Percentiles rank a stretch among this genome's conserved stretches.
phyloP scores from a whole-genome alignment of 2,797 vertebrate genomes.

The Falco concolor region DNA sequence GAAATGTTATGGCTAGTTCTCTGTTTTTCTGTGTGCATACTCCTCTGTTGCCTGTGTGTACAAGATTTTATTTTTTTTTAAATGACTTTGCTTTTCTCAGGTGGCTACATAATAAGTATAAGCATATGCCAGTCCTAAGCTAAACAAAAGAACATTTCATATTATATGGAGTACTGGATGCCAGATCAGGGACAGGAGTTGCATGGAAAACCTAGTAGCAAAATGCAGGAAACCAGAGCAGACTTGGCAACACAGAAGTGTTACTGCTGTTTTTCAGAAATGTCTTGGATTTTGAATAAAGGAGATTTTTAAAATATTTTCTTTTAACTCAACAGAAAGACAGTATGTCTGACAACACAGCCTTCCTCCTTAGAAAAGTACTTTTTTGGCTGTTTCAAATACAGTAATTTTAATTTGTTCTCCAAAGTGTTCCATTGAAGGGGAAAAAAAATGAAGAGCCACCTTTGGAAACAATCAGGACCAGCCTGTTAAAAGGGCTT shows the following conservation, averaged over 20 bases:
- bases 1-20: neutral
- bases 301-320: neutral
- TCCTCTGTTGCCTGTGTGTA: neutral
- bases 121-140: neutral
- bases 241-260: neutral
- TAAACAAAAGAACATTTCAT: neutral
- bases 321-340: neutral
- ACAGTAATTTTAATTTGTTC: neutral
- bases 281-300: neutral
- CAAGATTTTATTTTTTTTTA: neutral
- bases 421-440: neutral
- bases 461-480: neutral
- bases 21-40: neutral
- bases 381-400: neutral
- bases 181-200: neutral
- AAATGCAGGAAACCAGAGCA: neutral
- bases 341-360: neutral
- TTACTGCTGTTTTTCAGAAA: neutral
- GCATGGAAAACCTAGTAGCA: neutral
- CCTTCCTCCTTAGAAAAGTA: neutral
- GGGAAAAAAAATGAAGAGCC: neutral
- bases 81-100: neutral
- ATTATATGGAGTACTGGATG: neutral
- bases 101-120: neutral
- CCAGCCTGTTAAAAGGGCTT: neutral